phyloP scores from a whole-genome alignment of 2,888 invertebrate species.

The Tenthredo notha region DNA sequence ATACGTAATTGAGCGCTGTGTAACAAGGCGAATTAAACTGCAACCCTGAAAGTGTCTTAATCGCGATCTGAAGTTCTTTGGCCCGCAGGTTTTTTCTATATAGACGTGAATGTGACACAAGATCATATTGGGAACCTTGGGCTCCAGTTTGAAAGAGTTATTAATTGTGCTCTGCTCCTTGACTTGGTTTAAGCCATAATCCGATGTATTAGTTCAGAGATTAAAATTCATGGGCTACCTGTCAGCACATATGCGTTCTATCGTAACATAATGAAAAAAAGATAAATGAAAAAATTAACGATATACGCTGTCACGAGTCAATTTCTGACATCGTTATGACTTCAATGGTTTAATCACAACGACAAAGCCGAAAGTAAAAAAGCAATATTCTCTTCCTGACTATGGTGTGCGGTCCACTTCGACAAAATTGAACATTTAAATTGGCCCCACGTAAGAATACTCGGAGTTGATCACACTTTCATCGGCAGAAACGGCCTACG shows the following conservation, averaged over 20 bases:
- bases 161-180: constrained; percentile 7
- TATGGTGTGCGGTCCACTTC: neutral
- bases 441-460: neutral
- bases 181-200: neutral
- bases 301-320: neutral
- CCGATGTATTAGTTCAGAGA: neutral
- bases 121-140: neutral
- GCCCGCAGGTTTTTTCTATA: constrained; percentile 1
- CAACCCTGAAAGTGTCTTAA: constrained; percentile 1
- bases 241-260: neutral
- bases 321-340: neutral
- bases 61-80: constrained; percentile 1
- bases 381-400: neutral
- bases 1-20: neutral
- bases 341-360: neutral
- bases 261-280: neutral
- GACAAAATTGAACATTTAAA: neutral
- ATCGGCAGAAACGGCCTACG: constrained; percentile 20
- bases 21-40: neutral
- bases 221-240: neutral
- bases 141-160: neutral
- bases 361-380: neutral
- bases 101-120: constrained; percentile 15
- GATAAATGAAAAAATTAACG: neutral
- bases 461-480: constrained; percentile 27